Percentiles rank a stretch among this genome's conserved stretches.
Conservation (phyloP, 64 coral and sea anemone species). For the Cladopsammia gracilis region DNA sequence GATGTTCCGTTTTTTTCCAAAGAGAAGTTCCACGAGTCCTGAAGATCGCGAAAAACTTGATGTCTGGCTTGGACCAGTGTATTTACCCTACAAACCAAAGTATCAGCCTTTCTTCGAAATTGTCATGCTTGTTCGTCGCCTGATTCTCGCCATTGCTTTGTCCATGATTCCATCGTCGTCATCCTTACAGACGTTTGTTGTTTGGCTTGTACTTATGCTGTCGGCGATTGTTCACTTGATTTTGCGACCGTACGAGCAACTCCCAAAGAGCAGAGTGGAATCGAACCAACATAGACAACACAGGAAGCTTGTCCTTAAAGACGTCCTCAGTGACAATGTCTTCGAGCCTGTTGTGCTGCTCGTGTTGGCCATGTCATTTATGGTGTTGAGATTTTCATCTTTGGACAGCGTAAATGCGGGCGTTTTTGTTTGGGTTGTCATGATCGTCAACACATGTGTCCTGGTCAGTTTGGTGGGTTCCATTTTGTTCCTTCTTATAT, state of each 20-base stretch:
- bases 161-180: slow-evolving; percentile 15
- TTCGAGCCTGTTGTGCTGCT: slow-evolving; percentile 23
- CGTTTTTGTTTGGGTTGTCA: slow-evolving; percentile 30
- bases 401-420: neutral
- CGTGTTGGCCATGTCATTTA: slow-evolving; percentile 41
- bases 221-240: neutral
- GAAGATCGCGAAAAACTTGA: slow-evolving; percentile 38
- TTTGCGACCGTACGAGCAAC: neutral
- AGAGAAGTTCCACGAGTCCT: slow-evolving; percentile 2
- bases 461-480: neutral
- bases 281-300: no score
- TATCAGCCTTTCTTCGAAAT: slow-evolving; percentile 26
- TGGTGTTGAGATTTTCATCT: slow-evolving; percentile 16
- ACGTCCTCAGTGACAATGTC: neutral
- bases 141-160: slow-evolving; percentile 30
- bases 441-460: slow-evolving; percentile 6
- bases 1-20: slow-evolving; percentile 15
- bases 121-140: slow-evolving; percentile 22
- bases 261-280: neutral
- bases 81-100: slow-evolving; percentile 54
- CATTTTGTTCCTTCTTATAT: neutral
- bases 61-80: slow-evolving; percentile 33
- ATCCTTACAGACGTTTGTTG: slow-evolving; percentile 19
- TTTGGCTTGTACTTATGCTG: slow-evolving; percentile 17
- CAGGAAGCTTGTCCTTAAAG: no score